Conservation (phyloP, 2,113 vertebrate species). For the Cephalopholis sonnerati region DNA sequence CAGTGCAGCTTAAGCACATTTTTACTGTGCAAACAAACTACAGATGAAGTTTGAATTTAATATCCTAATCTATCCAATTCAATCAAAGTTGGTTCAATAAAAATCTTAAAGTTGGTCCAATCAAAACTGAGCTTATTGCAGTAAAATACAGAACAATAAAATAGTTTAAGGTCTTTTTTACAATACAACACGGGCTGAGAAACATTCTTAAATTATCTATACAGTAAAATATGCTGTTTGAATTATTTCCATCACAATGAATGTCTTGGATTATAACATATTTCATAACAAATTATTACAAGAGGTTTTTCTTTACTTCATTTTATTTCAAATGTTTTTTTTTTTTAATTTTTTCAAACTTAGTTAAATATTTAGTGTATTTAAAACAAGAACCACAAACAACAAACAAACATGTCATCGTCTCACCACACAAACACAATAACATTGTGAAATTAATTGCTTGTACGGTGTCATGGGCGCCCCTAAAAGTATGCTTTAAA, state of each 20-base stretch:
- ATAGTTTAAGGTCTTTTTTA: not conserved
- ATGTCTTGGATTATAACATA: not conserved
- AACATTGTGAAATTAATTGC: not conserved
- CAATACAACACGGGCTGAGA: not conserved
- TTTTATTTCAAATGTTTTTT: not conserved
- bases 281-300: not conserved
- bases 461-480: not conserved
- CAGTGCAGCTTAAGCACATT: not conserved
- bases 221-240: not conserved
- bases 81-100: not conserved
- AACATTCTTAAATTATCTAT: not conserved
- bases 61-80: conserved; percentile 1
- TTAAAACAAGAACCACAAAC: not conserved
- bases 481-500: conserved; percentile 1
- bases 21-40: not conserved
- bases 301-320: too few relatives aligned
- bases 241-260: conserved; percentile 10
- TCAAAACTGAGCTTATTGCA: not conserved
- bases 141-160: not conserved
- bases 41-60: conserved; percentile 4
- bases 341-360: not conserved
- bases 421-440: not conserved
- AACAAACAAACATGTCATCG: not conserved
- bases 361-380: not conserved
- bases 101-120: not conserved